Conservation (phyloP, 2,797 vertebrate genomes). For the Lepus oiostolus region DNA sequence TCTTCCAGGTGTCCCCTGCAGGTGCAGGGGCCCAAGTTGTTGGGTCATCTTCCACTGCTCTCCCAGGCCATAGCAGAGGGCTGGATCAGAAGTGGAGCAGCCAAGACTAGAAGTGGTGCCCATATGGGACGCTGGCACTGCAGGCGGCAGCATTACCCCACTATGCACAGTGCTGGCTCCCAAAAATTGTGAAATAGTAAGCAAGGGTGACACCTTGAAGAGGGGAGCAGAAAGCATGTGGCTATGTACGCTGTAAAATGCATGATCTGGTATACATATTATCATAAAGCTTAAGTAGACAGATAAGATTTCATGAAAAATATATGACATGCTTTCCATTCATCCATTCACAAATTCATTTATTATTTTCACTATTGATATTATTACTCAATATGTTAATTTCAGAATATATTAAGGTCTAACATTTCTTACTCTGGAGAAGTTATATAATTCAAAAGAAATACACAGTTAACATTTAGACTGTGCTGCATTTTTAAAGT, state of each 20-base stretch:
- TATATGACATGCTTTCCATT: not conserved
- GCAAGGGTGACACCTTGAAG: conserved; percentile 7
- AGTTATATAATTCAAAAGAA: not conserved
- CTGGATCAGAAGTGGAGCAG: no score
- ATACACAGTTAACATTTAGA: not conserved
- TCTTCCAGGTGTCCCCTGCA: no score
- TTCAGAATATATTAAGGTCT: not conserved
- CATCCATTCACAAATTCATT: not conserved
- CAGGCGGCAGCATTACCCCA: no score
- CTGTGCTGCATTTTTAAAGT: not conserved
- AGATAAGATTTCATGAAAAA: not conserved
- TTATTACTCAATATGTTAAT: conserved; percentile 41
- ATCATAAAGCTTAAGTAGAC: not conserved
- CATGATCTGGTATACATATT: not conserved
- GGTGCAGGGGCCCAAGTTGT: no score
- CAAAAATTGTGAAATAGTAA: not conserved
- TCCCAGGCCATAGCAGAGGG: no score
- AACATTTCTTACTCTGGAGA: not conserved
- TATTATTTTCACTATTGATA: not conserved
- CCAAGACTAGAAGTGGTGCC: no score
- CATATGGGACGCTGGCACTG: no score
- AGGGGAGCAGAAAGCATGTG: not conserved
- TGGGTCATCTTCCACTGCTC: no score
- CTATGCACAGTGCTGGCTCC: no score
- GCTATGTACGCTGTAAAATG: not conserved